These are phyloP conservation scores for Agrotis exclamationis DNA, from an alignment of 2,888 invertebrate genomes.

Conservation along the genomic window DNA sequence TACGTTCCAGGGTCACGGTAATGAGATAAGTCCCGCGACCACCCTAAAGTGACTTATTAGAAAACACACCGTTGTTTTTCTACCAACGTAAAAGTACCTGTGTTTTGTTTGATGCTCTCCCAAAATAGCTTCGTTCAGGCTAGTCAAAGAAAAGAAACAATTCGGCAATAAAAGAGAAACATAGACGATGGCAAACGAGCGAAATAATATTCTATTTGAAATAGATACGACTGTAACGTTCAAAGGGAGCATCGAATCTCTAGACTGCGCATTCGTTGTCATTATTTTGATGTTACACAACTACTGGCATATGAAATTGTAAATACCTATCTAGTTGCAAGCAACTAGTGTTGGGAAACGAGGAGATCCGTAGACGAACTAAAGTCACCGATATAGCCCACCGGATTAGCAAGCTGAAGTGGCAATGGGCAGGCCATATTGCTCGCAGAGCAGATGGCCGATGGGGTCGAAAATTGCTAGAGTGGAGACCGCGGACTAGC, in stretches of 20 bases:
- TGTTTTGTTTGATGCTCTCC: slow-evolving; percentile 10
- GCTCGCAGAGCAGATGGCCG: no score
- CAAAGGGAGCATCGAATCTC: slow-evolving; percentile 34
- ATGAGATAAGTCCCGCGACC: no score
- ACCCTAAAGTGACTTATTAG: background rate
- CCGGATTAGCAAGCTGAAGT: no score
- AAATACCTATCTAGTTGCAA: slow-evolving; percentile 39
- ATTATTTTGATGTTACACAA: slow-evolving; percentile 25
- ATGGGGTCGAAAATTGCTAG: no score
- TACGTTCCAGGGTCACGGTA: no score
- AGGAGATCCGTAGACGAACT: no score
- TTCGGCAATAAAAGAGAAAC: slow-evolving; percentile 42
- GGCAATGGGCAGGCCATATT: no score
- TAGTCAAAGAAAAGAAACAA: slow-evolving; percentile 49
- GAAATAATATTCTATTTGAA: slow-evolving; percentile 56
- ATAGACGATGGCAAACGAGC: slow-evolving; percentile 35
- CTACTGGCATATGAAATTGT: background rate
- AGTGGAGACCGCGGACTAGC: no score
- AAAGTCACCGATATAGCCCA: no score
- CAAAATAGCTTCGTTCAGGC: slow-evolving; percentile 33
- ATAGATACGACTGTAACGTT: slow-evolving; percentile 49
- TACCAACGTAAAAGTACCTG: background rate
- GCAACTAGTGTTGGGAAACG: slow-evolving; percentile 1
- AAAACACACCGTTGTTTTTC: background rate
- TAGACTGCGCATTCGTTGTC: slow-evolving; percentile 21